phyloP scores from a whole-genome alignment of 2,797 vertebrate species.

The Ctenosaura bakeri region DNA sequence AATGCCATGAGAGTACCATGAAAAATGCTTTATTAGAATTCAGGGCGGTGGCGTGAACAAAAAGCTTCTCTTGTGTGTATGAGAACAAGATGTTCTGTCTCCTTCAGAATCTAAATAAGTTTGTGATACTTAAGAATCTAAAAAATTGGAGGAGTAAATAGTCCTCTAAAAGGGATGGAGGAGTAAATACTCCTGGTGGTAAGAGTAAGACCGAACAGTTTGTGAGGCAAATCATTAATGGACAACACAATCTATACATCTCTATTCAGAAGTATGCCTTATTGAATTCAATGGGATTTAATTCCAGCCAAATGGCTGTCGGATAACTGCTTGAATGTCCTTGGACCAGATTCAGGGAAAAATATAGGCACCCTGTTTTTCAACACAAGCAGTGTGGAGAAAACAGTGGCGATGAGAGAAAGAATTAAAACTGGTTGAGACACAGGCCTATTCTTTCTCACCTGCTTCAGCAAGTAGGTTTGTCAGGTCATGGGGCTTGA shows the following conservation, averaged over 20 bases:
- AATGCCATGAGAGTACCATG: no score
- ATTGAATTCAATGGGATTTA: no score
- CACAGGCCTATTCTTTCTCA: background rate
- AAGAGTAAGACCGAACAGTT: background rate
- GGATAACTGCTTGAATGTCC: background rate
- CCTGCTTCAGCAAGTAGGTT: background rate
- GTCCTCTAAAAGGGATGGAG: background rate
- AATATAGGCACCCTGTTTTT: background rate
- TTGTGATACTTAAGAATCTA: background rate
- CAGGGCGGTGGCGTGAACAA: no score
- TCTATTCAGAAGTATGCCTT: no score
- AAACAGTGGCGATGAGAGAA: background rate
- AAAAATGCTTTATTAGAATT: no score
- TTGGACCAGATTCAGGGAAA: background rate
- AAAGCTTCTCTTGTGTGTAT: no score
- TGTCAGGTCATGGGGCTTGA: background rate
- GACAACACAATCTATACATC: background rate
- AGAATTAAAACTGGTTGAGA: background rate
- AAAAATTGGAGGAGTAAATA: background rate
- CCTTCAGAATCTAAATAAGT: background rate
- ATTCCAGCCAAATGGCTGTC: no score
- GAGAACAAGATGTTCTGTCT: background rate
- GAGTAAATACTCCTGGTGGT: background rate
- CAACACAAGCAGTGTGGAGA: background rate
- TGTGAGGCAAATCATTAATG: background rate